Evolutionary conservation across 2,888 invertebrate genomes (phyloP), one percentile per base, ranked within the genome.

Genomic region (Morinoia aosen): DNA sequence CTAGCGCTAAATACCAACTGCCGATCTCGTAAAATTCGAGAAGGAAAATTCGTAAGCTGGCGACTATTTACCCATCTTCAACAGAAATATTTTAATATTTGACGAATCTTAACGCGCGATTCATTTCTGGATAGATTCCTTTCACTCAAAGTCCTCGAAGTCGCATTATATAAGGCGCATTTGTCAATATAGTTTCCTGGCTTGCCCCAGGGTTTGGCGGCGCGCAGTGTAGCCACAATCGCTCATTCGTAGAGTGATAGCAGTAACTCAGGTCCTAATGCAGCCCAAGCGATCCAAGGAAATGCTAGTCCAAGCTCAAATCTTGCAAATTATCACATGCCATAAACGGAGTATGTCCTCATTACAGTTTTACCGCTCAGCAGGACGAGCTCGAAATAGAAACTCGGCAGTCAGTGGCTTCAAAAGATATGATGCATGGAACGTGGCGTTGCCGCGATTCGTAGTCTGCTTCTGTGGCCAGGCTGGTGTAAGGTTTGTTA

Each of bases 291-390:
- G 76, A 76, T 76, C 76, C 76, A 76, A 76, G 76, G 76, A 8
- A 76, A 76, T 76, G 76, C 76, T 33, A 76, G 76, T 33, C 33
- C 76, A 25, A 76, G 33, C 76, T 33, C 33, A 76, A 76, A 76
- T 76, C 76, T 76, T 76, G 76, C 76, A 76, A 76, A 76, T 76
- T 76, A 76, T 76, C 76, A 76, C 76, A 76, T 76, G 76, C 76
- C 76, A 76, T 76, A 33, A 76, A 33, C 76, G 76, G 76, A 33
- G 25, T 33, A 76, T 76, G 76, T 76, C 76, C 76, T 76, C 76
- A 76, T 76, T 76, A 76, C 76, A 76, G 76, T 76, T 76, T 76
- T 76, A 76, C 33, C 76, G 76, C 76, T 76, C 76, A 76, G 76
- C 25, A 33, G 8, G 76, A 76, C 76, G 76, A 33, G 33, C 19